A percentile compares a stretch with the other conserved stretches of the same genome.
Conservation (phyloP, 2,113 vertebrate species). For the Columbina picui region DNA sequence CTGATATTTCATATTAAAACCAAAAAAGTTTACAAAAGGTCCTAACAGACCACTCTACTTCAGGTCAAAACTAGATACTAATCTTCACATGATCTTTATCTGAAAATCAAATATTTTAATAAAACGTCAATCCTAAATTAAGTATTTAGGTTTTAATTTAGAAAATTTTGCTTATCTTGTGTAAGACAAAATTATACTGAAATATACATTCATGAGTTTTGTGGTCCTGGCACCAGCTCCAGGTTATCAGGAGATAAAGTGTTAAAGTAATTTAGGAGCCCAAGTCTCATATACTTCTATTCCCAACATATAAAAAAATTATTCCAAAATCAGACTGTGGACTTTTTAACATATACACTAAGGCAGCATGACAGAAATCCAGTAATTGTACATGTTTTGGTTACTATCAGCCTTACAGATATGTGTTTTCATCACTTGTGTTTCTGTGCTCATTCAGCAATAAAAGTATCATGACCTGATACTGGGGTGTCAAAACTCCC, state of each 20-base stretch:
- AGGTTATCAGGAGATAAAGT: no score
- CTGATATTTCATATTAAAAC: background rate
- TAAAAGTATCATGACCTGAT: background rate
- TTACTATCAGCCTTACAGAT: background rate
- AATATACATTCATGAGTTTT: fast-evolving
- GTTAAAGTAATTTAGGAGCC: background rate
- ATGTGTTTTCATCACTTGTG: fast-evolving
- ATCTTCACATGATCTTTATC: background rate
- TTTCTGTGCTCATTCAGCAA: background rate
- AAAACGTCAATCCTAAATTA: background rate
- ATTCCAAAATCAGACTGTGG: background rate
- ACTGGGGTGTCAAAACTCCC: background rate
- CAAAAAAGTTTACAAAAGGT: background rate
- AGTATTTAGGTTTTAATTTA: background rate
- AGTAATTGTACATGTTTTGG: background rate
- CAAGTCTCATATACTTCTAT: background rate
- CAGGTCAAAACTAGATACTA: background rate
- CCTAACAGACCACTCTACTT: background rate
- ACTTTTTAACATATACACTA: background rate
- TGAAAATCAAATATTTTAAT: background rate
- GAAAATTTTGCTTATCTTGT: background rate
- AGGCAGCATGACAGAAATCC: background rate
- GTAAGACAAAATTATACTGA: fast-evolving
- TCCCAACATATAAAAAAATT: fast-evolving
- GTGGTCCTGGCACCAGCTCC: background rate